Percentiles rank a stretch among this genome's conserved stretches.
Conservation (phyloP, 2,888 invertebrate genomes). For the Polyommatus iphigenia region DNA sequence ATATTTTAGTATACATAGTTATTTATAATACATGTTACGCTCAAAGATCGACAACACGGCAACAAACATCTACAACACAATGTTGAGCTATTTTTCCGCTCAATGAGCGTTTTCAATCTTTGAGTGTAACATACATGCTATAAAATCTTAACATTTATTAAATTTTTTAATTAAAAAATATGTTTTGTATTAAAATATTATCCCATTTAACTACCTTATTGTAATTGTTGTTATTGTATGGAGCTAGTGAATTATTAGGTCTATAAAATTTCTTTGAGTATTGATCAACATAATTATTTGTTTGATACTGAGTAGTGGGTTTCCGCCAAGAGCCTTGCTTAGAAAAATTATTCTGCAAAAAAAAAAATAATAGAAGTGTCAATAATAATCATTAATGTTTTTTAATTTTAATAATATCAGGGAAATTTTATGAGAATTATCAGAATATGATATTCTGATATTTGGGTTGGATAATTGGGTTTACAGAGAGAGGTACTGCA, state of each 20-base stretch:
- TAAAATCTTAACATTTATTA: conserved; percentile 44
- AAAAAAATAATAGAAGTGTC: not conserved
- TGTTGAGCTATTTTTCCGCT: no score
- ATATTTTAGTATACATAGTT: not conserved
- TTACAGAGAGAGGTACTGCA: no score
- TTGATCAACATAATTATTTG: conserved; percentile 62
- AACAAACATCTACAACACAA: no score
- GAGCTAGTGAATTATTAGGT: conserved; percentile 56
- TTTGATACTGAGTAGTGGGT: conserved; percentile 55
- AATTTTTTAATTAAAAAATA: conserved; percentile 48
- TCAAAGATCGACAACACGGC: no score
- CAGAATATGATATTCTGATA: no score
- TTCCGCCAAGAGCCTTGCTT: conserved; percentile 73
- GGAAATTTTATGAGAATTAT: no score
- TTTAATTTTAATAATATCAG: not conserved
- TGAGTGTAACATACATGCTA: not conserved
- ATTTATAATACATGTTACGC: no score
- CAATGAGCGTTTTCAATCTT: no score
- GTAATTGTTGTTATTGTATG: conserved; percentile 57
- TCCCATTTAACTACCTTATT: conserved; percentile 52
- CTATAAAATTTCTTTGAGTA: conserved; percentile 70
- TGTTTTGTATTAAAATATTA: not conserved
- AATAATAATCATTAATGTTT: not conserved
- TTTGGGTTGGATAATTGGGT: no score
- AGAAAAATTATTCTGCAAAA: conserved; percentile 65